Evolutionary conservation across 2,888 invertebrate genomes (phyloP).

Genomic region (Octodonta nipae): DNA sequence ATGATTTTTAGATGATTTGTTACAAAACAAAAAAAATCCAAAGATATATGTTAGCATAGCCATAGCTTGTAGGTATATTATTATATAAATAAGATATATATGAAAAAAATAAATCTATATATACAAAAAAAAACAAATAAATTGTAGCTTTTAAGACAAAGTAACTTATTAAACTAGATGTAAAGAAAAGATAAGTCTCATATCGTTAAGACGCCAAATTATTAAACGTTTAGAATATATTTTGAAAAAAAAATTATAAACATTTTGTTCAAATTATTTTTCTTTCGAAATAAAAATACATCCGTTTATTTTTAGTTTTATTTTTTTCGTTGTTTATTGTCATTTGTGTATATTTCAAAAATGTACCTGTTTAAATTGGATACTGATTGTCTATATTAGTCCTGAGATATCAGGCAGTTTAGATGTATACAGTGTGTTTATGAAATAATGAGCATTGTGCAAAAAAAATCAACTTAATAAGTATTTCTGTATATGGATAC

Average conservation of each 20-base stretch:
- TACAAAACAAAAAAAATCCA: slow-evolving; percentile 13
- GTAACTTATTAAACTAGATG: slow-evolving; percentile 25
- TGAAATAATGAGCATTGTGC: too few species aligned
- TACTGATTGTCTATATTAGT: too few species aligned
- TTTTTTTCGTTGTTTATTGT: background rate
- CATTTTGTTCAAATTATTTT: slow-evolving; percentile 3
- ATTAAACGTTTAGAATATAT: background rate
- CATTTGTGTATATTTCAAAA: too few species aligned
- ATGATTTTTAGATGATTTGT: slow-evolving; percentile 7
- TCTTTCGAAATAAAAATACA: slow-evolving; percentile 1
- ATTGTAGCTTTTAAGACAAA: slow-evolving; percentile 16
- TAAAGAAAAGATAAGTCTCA: slow-evolving; percentile 10
- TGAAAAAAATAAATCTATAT: slow-evolving; percentile 14
- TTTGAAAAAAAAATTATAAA: too few species aligned
- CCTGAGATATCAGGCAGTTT: too few species aligned
- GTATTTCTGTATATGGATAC: too few species aligned
- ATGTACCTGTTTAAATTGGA: too few species aligned
- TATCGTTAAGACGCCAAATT: background rate
- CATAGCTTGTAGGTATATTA: too few species aligned
- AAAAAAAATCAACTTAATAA: too few species aligned
- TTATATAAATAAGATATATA: slow-evolving; percentile 13
- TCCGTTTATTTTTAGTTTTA: background rate
- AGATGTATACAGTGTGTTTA: too few species aligned
- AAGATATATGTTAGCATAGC: slow-evolving; percentile 15
- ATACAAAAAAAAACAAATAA: slow-evolving; percentile 7